Base-by-base conservation (phyloP, 2,113 vertebrate genomes). In the Clarias gariepinus region DNA sequence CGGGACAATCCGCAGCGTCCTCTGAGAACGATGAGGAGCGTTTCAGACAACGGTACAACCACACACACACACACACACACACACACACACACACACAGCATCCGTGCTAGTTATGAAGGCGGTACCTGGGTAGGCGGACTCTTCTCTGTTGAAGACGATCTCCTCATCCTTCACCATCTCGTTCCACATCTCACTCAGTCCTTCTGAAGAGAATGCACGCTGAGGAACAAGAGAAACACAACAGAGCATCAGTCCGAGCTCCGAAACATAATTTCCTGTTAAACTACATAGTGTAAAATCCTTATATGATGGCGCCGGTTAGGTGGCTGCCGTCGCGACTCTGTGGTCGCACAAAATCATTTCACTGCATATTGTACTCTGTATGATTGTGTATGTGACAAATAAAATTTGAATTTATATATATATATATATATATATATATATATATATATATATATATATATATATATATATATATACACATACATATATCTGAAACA, bases 101-200 rank as follows among this genome's bases (percentile, higher is more conserved):
- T n/a, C 4, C 41, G 18, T 21, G 69, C 16, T 41, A 36, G 30
- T 16, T 8, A 36, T 36, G 30, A 18, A 8, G 21, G 21, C 1
- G 81, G 93, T 95, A 96, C 95, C 96, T 90, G 93, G 96, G 91
- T 96, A 96, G 85, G 94, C 90, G 3, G 95, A 92, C 79, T 99
- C 98, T 85, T 96, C 94, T 87, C 97, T 95, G 19, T 92, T 96
- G 88, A 97, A 98, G 4, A 97, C 90, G 86, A 99, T 97, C 93
- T 99, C 98, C 47, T 98, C 98, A 94, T 99, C 98, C 94, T 98
- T 99, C 25, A 99, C 97, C 98, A 99, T 99, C 93, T 99, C 98
- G 88, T 99, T 99, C 98, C 98, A 99, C 92, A 99, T 96, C 90
- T 98, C 98, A 89, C 97, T 98, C 12, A 99, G 95, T 47, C 98